Evolutionary conservation across 2,888 invertebrate species (phyloP).

Genomic region (Spodoptera picta): DNA sequence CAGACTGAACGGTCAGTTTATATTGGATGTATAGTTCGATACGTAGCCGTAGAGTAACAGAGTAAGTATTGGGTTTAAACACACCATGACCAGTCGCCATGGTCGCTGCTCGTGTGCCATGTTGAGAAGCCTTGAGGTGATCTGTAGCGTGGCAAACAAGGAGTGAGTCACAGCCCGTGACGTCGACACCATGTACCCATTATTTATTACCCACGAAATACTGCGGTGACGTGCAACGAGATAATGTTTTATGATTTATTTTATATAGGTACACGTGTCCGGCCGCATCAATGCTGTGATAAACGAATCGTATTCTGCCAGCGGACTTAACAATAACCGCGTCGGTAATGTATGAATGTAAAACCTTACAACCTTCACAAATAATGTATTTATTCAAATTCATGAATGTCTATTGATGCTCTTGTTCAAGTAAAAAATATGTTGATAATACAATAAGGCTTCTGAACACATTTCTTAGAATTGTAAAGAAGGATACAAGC

Average conservation of each 20-base stretch:
- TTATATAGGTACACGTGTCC: constrained; percentile 24
- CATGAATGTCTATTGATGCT: not conserved
- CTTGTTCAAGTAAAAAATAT: not conserved
- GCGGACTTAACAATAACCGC: constrained; percentile 9
- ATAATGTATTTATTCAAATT: not conserved
- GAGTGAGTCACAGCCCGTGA: constrained; percentile 60
- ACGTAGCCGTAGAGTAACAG: constrained; percentile 10
- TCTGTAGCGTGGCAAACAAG: constrained; percentile 71
- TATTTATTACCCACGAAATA: constrained; percentile 30
- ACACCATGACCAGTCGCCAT: constrained; percentile 22
- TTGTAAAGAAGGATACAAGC: constrained; percentile 11
- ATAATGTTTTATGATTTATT: constrained; percentile 24
- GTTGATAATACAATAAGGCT: constrained; percentile 7
- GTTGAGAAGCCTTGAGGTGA: constrained; percentile 67
- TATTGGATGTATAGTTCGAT: constrained; percentile 4
- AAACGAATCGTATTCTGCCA: constrained; percentile 22
- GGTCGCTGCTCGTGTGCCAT: constrained; percentile 44
- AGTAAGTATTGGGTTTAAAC: constrained; percentile 30
- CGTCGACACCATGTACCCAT: constrained; percentile 23
- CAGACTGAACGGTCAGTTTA: not conserved
- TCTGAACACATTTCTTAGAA: constrained; percentile 19
- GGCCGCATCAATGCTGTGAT: constrained; percentile 11
- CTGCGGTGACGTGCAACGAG: constrained; percentile 16
- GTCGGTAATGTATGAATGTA: not conserved
- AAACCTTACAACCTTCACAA: not conserved